Evolutionary conservation across 1,140 invertebrate genomes (phyloP).

Genomic region (Drosophila nikananu): DNA sequence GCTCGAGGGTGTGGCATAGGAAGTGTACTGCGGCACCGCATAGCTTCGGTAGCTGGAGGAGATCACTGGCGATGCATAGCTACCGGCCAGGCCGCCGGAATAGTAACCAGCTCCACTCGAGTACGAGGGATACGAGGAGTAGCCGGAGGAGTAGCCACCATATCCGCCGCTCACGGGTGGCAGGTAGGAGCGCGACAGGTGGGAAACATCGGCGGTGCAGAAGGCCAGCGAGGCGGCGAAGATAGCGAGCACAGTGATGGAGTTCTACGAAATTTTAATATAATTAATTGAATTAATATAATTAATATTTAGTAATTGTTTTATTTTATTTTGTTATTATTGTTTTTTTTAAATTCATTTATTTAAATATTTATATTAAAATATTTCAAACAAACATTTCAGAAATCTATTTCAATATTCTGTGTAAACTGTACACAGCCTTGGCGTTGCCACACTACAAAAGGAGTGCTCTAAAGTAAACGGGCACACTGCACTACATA

Average conservation of each 20-base stretch:
- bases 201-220: constrained; percentile 66
- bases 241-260: constrained; percentile 24
- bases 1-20: constrained; percentile 56
- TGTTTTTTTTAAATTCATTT: not conserved
- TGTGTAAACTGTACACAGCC: not conserved
- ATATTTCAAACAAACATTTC: not conserved
- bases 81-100: constrained; percentile 1
- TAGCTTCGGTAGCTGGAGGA: constrained; percentile 58
- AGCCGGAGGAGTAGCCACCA: constrained; percentile 36
- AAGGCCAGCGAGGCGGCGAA: constrained; percentile 45
- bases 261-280: constrained; percentile 31
- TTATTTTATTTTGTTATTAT: too few species aligned
- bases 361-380: not conserved
- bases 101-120: constrained; percentile 50
- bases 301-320: too few species aligned
- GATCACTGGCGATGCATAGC: constrained; percentile 30
- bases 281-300: not conserved
- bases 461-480: not conserved
- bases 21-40: constrained; percentile 58
- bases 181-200: constrained; percentile 66
- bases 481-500: not conserved
- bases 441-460: constrained; percentile 2
- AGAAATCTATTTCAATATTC: not conserved
- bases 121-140: constrained; percentile 61
- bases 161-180: constrained; percentile 48